phyloP scores from a whole-genome alignment of 2,888 invertebrate genomes.

The Drosophila monieri region DNA sequence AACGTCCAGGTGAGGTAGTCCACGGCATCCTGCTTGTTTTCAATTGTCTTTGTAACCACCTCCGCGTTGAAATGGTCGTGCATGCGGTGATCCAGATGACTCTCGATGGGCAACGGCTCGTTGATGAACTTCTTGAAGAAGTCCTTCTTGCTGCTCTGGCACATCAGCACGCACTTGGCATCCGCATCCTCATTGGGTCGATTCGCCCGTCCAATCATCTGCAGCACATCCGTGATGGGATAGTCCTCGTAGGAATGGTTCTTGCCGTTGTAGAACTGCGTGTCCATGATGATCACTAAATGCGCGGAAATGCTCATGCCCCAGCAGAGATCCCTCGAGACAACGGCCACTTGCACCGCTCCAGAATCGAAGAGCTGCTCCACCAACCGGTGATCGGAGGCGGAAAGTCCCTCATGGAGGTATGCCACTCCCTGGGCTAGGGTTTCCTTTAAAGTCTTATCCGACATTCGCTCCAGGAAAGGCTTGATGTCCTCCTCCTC shows the following conservation, averaged over 20 bases:
- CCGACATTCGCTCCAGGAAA: slow-evolving; percentile 93
- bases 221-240: slow-evolving; percentile 97
- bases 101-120: slow-evolving; percentile 98
- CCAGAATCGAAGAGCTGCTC: slow-evolving; percentile 97
- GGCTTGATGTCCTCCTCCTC: slow-evolving; percentile 93
- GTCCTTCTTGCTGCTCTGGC: slow-evolving; percentile 98
- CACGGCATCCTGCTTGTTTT: slow-evolving; percentile 99
- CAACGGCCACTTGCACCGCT: slow-evolving; percentile 96
- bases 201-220: slow-evolving; percentile 99
- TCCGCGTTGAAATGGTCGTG: slow-evolving; percentile 99
- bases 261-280: slow-evolving; percentile 95
- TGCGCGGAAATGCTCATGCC: slow-evolving; percentile 95
- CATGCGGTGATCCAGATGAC: slow-evolving; percentile 97
- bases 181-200: slow-evolving; percentile 96
- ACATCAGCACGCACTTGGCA: slow-evolving; percentile 97
- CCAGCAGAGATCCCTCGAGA: slow-evolving; percentile 96
- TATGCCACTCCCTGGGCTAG: slow-evolving; percentile 98
- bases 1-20: slow-evolving; percentile 99
- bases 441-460: slow-evolving; percentile 96
- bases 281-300: slow-evolving; percentile 98
- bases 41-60: slow-evolving; percentile 99
- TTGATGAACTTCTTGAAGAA: slow-evolving; percentile 99
- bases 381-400: slow-evolving; percentile 94
- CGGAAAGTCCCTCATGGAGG: slow-evolving; percentile 96
- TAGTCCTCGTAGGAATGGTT: slow-evolving; percentile 97